These are phyloP conservation scores for Eunapius fragilis DNA, from an alignment of 37 sponge, comb jelly and placozoan species.

Conservation along the genomic window DNA sequence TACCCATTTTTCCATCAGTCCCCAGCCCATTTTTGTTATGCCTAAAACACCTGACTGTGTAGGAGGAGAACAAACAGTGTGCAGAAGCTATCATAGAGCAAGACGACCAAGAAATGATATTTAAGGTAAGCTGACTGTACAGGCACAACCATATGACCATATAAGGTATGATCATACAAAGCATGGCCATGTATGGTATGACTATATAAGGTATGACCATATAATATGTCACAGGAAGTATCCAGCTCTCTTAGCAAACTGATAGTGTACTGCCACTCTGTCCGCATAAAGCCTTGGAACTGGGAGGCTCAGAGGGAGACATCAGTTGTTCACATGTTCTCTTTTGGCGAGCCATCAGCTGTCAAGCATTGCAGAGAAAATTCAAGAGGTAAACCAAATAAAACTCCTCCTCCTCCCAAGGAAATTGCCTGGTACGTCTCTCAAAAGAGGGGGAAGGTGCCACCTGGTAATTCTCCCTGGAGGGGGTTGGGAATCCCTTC, in stretches of 20 bases:
- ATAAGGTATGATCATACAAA: no score
- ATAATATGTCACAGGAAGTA: not conserved
- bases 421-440: no score
- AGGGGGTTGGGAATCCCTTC: no score
- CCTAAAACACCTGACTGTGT: not conserved
- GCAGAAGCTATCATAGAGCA: not conserved
- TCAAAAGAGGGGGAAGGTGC: no score
- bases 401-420: no score
- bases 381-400: conserved; percentile 30
- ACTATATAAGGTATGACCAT: no score
- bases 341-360: conserved; percentile 69
- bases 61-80: not conserved
- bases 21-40: no score
- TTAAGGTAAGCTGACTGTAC: not conserved
- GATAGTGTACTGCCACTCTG: conserved; percentile 56
- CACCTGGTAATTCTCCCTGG: no score
- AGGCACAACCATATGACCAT: no score
- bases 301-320: conserved; percentile 51
- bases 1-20: no score
- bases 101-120: not conserved
- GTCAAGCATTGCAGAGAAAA: conserved; percentile 23
- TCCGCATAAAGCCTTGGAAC: conserved; percentile 66
- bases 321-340: conserved; percentile 70
- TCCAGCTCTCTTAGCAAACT: conserved; percentile 24
- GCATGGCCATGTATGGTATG: no score